Evolutionary conservation across 2,888 invertebrate genomes (phyloP).

Genomic region (Cyclophora punctaria): DNA sequence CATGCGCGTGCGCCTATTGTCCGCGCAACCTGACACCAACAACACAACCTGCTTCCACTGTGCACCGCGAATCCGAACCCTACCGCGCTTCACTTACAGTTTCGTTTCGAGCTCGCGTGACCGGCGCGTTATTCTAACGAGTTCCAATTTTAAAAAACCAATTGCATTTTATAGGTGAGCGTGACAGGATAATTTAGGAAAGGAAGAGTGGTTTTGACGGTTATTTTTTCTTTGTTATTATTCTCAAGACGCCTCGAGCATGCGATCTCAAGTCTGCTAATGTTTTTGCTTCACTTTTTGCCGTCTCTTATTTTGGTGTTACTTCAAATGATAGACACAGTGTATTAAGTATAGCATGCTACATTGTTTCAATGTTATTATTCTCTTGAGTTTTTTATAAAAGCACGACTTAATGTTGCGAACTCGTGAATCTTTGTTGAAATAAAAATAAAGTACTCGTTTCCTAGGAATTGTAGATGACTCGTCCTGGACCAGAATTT

Average conservation of each 20-base stretch:
- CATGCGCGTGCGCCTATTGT: conserved; percentile 69
- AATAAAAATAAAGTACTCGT: background rate
- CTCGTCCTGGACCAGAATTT: conserved; percentile 13
- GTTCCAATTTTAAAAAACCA: conserved; percentile 64
- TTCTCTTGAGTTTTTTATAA: conserved; percentile 32
- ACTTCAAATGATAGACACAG: conserved; percentile 43
- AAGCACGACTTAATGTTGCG: conserved; percentile 2
- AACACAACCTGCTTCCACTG: conserved; percentile 24
- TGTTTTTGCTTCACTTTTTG: conserved; percentile 51
- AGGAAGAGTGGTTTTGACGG: conserved; percentile 48
- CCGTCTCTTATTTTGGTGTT: conserved; percentile 45
- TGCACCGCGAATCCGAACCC: conserved; percentile 11
- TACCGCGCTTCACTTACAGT: conserved; percentile 7
- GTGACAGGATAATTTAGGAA: conserved; percentile 74
- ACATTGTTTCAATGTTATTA: conserved; percentile 54
- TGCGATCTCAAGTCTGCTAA: conserved; percentile 41
- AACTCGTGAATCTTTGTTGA: background rate
- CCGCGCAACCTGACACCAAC: conserved; percentile 59
- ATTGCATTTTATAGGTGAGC: conserved; percentile 73
- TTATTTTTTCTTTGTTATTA: conserved; percentile 32
- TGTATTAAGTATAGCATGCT: conserved; percentile 40
- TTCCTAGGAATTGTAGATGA: conserved; percentile 20
- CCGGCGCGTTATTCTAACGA: conserved; percentile 49
- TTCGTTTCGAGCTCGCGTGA: conserved; percentile 6
- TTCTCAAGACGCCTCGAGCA: conserved; percentile 29